phyloP scores from a whole-genome alignment of 2,797 vertebrate genomes.

The Cirrhinus mrigala region DNA sequence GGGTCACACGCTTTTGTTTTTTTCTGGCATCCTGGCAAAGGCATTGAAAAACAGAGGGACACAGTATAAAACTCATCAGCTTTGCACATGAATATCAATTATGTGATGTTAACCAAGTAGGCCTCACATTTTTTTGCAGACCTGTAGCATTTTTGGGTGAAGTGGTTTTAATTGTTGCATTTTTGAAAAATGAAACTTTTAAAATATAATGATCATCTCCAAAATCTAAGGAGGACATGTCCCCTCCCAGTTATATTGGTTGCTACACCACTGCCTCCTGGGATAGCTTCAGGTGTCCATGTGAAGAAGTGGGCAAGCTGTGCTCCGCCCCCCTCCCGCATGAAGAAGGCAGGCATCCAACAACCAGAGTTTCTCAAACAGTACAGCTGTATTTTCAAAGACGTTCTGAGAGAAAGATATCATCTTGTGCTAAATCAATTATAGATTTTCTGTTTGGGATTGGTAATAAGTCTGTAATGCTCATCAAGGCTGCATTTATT shows the following conservation, averaged over 20 bases:
- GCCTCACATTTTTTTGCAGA: neutral
- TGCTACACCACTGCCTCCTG: conserved; percentile 28
- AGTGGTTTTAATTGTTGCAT: neutral
- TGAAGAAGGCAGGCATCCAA: conserved; percentile 2
- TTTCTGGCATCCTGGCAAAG: conserved; percentile 29
- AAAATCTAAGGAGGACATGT: neutral
- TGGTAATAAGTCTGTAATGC: neutral
- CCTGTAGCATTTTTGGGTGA: neutral
- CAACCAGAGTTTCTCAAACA: conserved; percentile 42
- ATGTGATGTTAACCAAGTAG: neutral
- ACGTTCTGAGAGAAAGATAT: neutral
- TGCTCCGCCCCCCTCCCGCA: conserved; percentile 34
- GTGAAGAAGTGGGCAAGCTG: conserved; percentile 57
- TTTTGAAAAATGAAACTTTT: conserved; percentile 10
- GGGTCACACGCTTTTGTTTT: conserved; percentile 33
- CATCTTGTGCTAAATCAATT: neutral
- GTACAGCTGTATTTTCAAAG: neutral
- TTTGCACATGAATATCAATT: conserved; percentile 8
- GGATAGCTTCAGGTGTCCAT: conserved; percentile 48
- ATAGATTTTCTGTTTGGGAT: neutral
- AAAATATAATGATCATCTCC: neutral
- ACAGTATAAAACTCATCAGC: conserved; percentile 4
- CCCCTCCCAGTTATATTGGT: neutral
- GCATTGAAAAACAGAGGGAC: neutral
- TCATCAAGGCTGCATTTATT: neutral